Evolutionary conservation across 2,797 vertebrate genomes (phyloP).

Genomic region (Arnoldichthys spilopterus): DNA sequence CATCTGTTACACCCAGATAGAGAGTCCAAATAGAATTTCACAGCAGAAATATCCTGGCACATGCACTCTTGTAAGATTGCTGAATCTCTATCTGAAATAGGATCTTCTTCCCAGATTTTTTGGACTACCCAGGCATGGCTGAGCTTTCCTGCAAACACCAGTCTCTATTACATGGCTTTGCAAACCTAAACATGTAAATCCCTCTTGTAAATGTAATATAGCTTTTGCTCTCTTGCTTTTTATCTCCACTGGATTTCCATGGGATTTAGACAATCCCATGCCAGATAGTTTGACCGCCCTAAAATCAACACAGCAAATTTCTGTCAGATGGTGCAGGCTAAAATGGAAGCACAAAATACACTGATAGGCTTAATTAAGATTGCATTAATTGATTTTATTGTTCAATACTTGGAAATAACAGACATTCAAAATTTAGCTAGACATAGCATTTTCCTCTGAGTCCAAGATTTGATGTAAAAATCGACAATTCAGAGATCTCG

Average conservation of each 20-base stretch:
- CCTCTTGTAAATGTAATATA: constrained; percentile 24
- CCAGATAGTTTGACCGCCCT: constrained; percentile 9
- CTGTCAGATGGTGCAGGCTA: not conserved
- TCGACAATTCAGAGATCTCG: too few relatives aligned
- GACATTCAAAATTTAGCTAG: not conserved
- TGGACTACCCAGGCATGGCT: constrained; percentile 15
- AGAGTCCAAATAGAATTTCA: constrained; percentile 35
- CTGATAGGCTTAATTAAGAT: not conserved
- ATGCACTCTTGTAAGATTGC: constrained; percentile 12
- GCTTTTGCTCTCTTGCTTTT: not conserved
- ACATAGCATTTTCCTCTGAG: not conserved
- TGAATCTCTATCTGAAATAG: constrained; percentile 39
- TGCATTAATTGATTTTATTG: not conserved
- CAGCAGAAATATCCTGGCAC: constrained; percentile 21
- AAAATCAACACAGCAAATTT: not conserved
- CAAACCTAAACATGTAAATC: constrained; percentile 41
- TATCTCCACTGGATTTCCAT: constrained; percentile 20
- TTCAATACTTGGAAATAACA: not conserved
- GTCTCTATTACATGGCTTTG: constrained; percentile 34
- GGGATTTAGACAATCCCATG: not conserved
- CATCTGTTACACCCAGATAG: constrained; percentile 35
- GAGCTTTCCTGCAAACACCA: constrained; percentile 23
- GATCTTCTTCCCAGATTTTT: constrained; percentile 17
- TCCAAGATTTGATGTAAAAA: not conserved
- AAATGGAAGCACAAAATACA: not conserved